These are phyloP conservation scores for Volucella inanis DNA, from an alignment of 2,888 invertebrate genomes.

Conservation along the genomic window DNA sequence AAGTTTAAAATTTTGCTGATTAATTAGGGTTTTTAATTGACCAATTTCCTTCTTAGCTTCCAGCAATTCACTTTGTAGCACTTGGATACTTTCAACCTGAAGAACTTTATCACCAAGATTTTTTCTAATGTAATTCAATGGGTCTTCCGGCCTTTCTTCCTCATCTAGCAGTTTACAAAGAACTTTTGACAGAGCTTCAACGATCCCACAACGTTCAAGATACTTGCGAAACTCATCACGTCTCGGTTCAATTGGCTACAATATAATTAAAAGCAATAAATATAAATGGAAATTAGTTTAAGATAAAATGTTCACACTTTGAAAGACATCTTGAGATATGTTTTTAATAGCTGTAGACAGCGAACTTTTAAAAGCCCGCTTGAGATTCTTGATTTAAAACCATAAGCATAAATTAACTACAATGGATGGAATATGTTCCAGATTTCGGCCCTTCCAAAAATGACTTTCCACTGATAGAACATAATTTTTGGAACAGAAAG, in stretches of 20 bases:
- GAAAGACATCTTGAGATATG: conserved; percentile 27
- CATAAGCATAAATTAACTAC: no score
- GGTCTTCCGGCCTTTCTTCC: conserved; percentile 81
- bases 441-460: no score
- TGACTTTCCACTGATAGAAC: no score
- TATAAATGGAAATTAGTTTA: no score
- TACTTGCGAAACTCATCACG: conserved; percentile 83
- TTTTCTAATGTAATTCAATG: conserved; percentile 80
- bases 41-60: conserved; percentile 78
- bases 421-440: no score
- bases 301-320: conserved; percentile 29
- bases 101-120: conserved; percentile 80
- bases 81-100: conserved; percentile 79
- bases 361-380: no score
- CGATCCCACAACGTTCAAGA: conserved; percentile 81
- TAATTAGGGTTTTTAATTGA: conserved; percentile 48
- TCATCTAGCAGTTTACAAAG: conserved; percentile 80
- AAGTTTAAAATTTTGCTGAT: no score
- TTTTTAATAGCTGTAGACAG: no score
- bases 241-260: conserved; percentile 82
- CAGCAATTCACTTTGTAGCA: conserved; percentile 79
- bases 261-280: conserved; percentile 1
- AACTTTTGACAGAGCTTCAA: conserved; percentile 81
- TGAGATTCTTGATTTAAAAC: no score
- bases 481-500: no score